Base-by-base conservation (phyloP, 1,140 invertebrate genomes). In the Apis mellifera region DNA sequence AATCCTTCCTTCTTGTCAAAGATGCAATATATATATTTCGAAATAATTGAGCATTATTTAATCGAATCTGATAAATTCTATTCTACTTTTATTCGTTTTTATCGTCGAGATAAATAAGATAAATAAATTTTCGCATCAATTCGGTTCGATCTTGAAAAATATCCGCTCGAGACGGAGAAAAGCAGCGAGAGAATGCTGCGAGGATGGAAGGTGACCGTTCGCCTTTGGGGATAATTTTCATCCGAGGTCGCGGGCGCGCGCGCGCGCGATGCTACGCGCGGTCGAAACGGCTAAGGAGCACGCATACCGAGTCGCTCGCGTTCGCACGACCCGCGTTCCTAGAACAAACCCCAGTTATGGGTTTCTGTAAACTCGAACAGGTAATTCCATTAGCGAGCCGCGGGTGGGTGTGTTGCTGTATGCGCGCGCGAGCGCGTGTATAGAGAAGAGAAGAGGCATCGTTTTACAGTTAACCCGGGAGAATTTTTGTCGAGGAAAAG, bases 291-390 rank as follows among this genome's bases (percentile, higher is more conserved):
- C 62, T 54, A 23, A 9, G n/a, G 55, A 59, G 50, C 84, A 65
- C 73, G 57, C 84, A 73, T 73, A 60, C 74, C 26, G 23, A 9
- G 13, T 5, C 9, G 52, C 17, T 26, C 15, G 62, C 76, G 73
- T 88, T 88, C 87, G 76, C 87, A 88, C 86, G 87, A 81, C 71
- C 84, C 80, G 86, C 76, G 84, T 88, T 89, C 87, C 83, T 88
- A 84, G 86, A 85, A 89, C 87, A 88, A 89, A 88, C 86, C 81
- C 66, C 86, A 76, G 81, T 89, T 89, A 89, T 89, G 81, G 84
- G 86, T 88, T 89, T 88, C 87, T 82, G 86, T 89, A 89, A 88
- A 89, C 87, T 89, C 84, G 87, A 86, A 89, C 87, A 84, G 84
- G 87, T 88, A 88, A 89, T 89, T 89, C 87, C 86, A 88, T 89